Evolutionary conservation across 2,797 vertebrate species (phyloP).

Genomic region (Semotilus atromaculatus): DNA sequence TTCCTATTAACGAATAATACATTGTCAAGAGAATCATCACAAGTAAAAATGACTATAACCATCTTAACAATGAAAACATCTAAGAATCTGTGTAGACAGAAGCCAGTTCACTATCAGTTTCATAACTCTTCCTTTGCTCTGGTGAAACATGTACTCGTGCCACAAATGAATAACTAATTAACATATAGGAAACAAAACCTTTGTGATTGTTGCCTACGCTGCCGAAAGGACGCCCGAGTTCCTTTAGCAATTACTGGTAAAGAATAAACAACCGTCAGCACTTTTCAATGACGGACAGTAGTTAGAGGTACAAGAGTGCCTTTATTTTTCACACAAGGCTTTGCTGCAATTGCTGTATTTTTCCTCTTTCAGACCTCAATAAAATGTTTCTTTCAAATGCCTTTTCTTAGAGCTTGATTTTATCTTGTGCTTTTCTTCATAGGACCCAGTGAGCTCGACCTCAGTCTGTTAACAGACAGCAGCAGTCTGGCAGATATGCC

Average conservation of each 20-base stretch:
- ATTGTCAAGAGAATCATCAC: background rate
- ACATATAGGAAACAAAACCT: constrained; percentile 23
- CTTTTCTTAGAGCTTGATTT: background rate
- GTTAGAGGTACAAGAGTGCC: background rate
- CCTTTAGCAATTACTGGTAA: constrained; percentile 30
- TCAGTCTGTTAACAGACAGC: constrained; percentile 83
- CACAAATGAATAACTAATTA: constrained; percentile 14
- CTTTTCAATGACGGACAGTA: background rate
- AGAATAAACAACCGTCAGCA: background rate
- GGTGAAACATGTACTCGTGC: background rate
- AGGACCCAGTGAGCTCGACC: constrained; percentile 89
- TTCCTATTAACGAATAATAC: background rate
- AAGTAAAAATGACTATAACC: background rate
- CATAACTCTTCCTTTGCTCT: background rate
- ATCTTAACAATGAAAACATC: background rate
- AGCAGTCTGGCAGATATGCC: constrained; percentile 79
- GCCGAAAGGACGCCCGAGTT: background rate
- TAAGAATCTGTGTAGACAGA: background rate
- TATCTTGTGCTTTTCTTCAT: constrained; percentile 52
- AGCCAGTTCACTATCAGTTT: background rate
- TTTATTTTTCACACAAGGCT: constrained; percentile 4
- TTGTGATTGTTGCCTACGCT: constrained; percentile 6
- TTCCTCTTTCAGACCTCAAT: background rate
- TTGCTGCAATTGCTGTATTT: constrained; percentile 17
- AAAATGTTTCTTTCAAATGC: background rate